Conservation (phyloP, 2,888 invertebrate genomes). For the Philereme transversata region DNA sequence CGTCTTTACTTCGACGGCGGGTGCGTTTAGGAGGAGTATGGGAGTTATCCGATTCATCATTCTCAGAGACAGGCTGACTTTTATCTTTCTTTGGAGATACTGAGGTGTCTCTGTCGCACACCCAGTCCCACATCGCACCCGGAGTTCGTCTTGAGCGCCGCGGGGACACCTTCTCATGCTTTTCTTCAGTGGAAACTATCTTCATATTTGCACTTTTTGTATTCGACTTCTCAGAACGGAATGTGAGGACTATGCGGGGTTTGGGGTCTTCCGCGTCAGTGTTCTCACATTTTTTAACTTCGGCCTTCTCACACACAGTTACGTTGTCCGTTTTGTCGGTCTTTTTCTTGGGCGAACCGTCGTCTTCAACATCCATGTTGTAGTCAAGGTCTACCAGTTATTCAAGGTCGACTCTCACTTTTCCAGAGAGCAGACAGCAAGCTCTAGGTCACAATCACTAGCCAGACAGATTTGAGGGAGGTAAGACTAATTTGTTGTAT, state of each 20-base stretch:
- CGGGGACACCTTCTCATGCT: slow-evolving; percentile 67
- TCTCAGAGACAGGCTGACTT: slow-evolving; percentile 63
- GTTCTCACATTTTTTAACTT: slow-evolving; percentile 59
- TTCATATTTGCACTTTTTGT: slow-evolving; percentile 81
- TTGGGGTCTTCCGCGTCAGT: slow-evolving; percentile 71
- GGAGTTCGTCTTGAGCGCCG: slow-evolving; percentile 65
- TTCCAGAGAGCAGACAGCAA: slow-evolving; percentile 2
- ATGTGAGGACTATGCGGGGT: slow-evolving; percentile 85
- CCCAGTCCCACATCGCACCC: slow-evolving; percentile 66
- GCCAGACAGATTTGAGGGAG: slow-evolving; percentile 1
- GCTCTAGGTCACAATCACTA: slow-evolving; percentile 7
- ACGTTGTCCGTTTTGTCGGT: slow-evolving; percentile 60
- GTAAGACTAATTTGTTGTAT: no score
- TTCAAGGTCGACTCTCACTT: slow-evolving; percentile 42
- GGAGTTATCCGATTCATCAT: slow-evolving; percentile 68
- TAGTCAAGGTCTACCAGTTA: slow-evolving; percentile 55
- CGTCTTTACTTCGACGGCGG: slow-evolving; percentile 86
- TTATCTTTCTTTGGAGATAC: slow-evolving; percentile 59
- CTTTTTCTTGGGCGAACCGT: slow-evolving; percentile 61
- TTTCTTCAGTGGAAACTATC: slow-evolving; percentile 76
- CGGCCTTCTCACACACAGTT: slow-evolving; percentile 58
- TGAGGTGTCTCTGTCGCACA: slow-evolving; percentile 61
- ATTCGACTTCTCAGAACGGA: slow-evolving; percentile 85
- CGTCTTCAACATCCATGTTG: slow-evolving; percentile 71
- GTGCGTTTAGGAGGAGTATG: slow-evolving; percentile 83